These are phyloP conservation scores for Lycocerus yunnanus DNA, from an alignment of 2,888 invertebrate genomes.

Conservation along the genomic window DNA sequence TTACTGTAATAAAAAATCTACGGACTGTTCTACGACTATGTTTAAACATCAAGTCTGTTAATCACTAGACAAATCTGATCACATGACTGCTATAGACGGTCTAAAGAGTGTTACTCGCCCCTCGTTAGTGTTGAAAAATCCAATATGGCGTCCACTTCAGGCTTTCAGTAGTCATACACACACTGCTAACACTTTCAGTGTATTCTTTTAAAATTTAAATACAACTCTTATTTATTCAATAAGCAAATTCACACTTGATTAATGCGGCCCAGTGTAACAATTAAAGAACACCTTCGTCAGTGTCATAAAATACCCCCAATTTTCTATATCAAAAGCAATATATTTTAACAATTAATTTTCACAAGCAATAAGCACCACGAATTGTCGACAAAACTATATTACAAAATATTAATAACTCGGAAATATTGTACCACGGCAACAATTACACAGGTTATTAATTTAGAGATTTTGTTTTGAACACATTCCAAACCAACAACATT, in stretches of 20 bases:
- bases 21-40: constrained; percentile 35
- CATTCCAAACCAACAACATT: constrained; percentile 42
- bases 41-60: constrained; percentile 38
- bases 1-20: constrained; percentile 32
- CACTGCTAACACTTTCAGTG: constrained; percentile 41
- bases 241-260: constrained; percentile 45
- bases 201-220: constrained; percentile 29
- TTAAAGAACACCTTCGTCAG: constrained; percentile 16
- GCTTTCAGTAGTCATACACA: constrained; percentile 46
- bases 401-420: constrained; percentile 24
- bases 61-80: constrained; percentile 38
- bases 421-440: constrained; percentile 31
- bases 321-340: constrained; percentile 15
- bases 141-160: constrained; percentile 51
- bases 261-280: constrained; percentile 8
- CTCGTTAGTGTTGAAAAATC: constrained; percentile 51
- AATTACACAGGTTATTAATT: constrained; percentile 50
- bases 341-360: constrained; percentile 22
- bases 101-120: constrained; percentile 54
- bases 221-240: constrained; percentile 13
- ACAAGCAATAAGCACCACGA: constrained; percentile 23
- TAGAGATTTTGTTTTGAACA: constrained; percentile 44
- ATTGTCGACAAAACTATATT: constrained; percentile 28
- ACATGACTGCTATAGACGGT: constrained; percentile 47
- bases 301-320: constrained; percentile 16